Evolutionary conservation across 2,113 vertebrate genomes (phyloP).

Genomic region (Cyphomyrus plagiostoma): DNA sequence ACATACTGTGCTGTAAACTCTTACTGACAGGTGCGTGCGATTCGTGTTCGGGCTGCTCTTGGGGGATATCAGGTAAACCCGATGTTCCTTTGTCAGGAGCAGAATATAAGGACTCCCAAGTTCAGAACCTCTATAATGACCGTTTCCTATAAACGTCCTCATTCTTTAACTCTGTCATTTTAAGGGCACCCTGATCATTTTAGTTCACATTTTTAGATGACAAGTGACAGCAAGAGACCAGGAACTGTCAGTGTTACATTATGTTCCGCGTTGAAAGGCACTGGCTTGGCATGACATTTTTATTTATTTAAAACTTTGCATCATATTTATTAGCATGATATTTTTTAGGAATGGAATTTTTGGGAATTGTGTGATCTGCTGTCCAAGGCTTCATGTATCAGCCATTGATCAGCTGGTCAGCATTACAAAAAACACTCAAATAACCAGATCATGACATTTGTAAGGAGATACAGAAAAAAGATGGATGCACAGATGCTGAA

Average conservation of each 20-base stretch:
- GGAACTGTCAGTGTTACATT: not conserved
- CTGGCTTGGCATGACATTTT: not conserved
- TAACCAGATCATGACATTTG: not conserved
- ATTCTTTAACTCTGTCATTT: slow-evolving; percentile 19
- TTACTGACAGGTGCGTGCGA: slow-evolving; percentile 31
- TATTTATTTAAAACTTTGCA: not conserved
- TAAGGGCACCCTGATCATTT: not conserved
- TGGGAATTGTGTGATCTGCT: not conserved
- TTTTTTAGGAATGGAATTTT: not conserved
- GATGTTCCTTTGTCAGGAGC: slow-evolving; percentile 39
- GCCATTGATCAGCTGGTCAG: not conserved
- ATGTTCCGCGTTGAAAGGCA: not conserved
- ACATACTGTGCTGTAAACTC: not conserved
- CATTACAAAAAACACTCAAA: not conserved
- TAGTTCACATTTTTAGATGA: not conserved
- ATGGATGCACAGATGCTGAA: not conserved
- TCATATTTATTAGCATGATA: not conserved
- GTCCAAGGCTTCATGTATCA: not conserved
- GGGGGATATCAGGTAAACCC: slow-evolving; percentile 35
- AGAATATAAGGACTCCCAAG: slow-evolving; percentile 5
- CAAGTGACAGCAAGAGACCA: not conserved
- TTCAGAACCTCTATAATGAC: not conserved
- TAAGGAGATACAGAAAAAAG: not conserved
- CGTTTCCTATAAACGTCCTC: not conserved
- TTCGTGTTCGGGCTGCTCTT: slow-evolving; percentile 31